Base-by-base conservation (phyloP, 2,797 vertebrate species). In the Steatocranus sp. region DNA sequence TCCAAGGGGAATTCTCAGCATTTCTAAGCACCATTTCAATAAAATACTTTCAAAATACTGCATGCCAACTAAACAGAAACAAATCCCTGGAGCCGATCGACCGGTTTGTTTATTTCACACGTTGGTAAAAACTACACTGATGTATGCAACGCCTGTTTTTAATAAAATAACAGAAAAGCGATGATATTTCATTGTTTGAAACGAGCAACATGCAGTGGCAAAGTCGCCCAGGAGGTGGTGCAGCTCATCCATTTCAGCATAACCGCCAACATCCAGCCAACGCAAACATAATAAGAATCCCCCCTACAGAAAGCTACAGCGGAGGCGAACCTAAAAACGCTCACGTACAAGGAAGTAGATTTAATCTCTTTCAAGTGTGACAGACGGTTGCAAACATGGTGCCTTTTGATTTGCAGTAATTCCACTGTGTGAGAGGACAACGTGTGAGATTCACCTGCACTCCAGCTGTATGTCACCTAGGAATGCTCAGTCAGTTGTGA, bases 361-460 rank as follows among this genome's bases (percentile, higher is more conserved):
- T 10, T 79, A 84, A 93, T 91, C 92, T 87, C 38, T 81, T 92
- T 87, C 74, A 84, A 91, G 89, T 91, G 89, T 90, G 91, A 82
- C 82, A 89, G 48, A 88, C 81, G 85, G 85, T 88, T 88, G 88
- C 51, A 90, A 87, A 88, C 75, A 84, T 61, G 86, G 89, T 78
- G 79, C 58, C 84, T 77, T 68, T 14, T 30, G 48, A 88, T 87
- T 79, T 86, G 61, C 14, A 38, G 30, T 51, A 79, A 86, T 83
- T 86, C 78, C 54, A 73, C 85, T 66, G 30, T 78, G 79, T 75
- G 50, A 61, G 61, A 56, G n/a, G 68, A 79, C 77, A 70, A 70
- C 3, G 9, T 70, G 81, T 84, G 53, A 82, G 54, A 87, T 84
- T 88, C 87, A 92, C 87, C 90, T 93, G 90, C 49, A 79, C 34